Evolutionary conservation across 1,140 invertebrate genomes (phyloP).

Genomic region (Aphis gossypii): DNA sequence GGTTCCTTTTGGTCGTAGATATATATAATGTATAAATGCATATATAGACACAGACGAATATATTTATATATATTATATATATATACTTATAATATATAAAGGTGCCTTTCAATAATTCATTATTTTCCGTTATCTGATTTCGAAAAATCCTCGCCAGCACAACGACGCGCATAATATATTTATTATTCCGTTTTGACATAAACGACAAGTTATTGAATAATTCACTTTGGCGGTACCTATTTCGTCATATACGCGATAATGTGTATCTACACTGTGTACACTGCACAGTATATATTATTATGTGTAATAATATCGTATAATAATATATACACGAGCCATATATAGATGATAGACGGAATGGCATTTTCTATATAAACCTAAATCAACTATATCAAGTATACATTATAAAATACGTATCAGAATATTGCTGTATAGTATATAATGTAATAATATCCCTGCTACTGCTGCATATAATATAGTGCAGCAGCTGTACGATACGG

Average conservation of each 20-base stretch:
- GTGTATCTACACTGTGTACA: not conserved
- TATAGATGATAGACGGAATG: not conserved
- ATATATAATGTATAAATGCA: too few species aligned
- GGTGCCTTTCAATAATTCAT: not conserved
- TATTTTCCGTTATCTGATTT: not conserved
- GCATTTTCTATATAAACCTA: not conserved
- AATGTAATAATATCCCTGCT: too few species aligned
- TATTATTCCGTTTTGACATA: not conserved
- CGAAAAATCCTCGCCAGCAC: not conserved
- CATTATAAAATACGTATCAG: not conserved
- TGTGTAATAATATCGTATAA: not conserved
- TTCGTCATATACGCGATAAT: slow-evolving; percentile 5
- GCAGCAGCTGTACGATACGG: too few species aligned
- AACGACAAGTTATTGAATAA: slow-evolving; percentile 7
- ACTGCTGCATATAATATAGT: not conserved
- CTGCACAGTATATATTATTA: not conserved
- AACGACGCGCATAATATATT: not conserved
- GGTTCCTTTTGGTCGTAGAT: not conserved
- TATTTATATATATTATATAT: not conserved
- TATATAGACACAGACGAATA: not conserved
- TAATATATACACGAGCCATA: not conserved
- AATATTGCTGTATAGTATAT: not conserved
- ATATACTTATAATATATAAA: not conserved
- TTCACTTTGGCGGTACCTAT: not conserved
- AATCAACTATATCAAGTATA: not conserved